Base-by-base conservation (phyloP, 2,888 invertebrate genomes). In the Mycalesis mineus region DNA sequence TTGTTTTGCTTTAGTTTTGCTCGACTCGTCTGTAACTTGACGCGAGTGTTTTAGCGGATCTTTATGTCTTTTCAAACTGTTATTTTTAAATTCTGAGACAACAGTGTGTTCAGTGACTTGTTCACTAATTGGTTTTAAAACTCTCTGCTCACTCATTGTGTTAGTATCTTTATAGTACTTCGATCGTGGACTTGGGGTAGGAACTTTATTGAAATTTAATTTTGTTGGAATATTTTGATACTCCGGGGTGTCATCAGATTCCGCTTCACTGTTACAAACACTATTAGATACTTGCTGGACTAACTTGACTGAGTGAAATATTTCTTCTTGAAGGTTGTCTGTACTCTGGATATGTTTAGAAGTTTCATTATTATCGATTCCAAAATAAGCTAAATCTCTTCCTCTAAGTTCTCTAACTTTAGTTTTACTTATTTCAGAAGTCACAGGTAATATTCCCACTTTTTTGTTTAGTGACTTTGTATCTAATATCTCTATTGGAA, bases 381-480 rank as follows among this genome's bases (percentile, higher is more conserved):
- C 92, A 67, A 92, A 92, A 70, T 91, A 92, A 59, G 91, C 91
- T 47, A 92, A 79, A 68, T 92, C 92, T 63, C 91, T 92, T 44
- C 91, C 91, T 60, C 91, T 84, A 41, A 92, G 77, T 74, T 91
- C 88, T 64, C 92, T 81, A 5, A 84, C 78, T 71, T 81, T 84
- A 11, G 77, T 65, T 65, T 74, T 80, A 22, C 65, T 68, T 57
- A 72, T 72, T 17, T 69, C 70, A 7, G 83, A 78, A 9, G 86
- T 78, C 55, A 74, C 68, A 64, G 78, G 74, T 52, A 78, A 63
- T 8, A 64, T 63, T 52, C 71, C 80, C 49, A 68, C 71, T 66
- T 74, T 73, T 13, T 60, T 55, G 49, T 37, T 15, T 5, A 44
- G 22, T 44, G 45, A 9, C 40, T 41, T 52, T 28, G 37, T 50